Evolutionary conservation across 2,888 invertebrate genomes (phyloP), one percentile per base, ranked within the genome.

Genomic region (Nemotelus nigrinus): DNA sequence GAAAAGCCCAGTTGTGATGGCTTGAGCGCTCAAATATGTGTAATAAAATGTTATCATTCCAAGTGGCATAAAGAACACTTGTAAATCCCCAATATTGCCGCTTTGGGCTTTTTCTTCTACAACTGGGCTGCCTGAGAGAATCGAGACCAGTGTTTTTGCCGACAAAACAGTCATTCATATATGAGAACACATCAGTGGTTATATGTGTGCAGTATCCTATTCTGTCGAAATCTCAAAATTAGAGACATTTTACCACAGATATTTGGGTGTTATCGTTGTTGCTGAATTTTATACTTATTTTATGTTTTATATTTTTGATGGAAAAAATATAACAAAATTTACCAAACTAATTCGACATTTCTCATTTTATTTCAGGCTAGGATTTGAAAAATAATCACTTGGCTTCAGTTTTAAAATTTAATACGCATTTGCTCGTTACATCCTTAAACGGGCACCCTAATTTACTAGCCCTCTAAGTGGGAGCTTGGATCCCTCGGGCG

Each of bases 1-100:
- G 25, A 25, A 25, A 25, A 25, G 25, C 25, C 25, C 25, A 25
- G 25, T 25, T 25, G 25, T 25, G 25, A 25, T 25, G 25, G 25
- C 25, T 25, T 25, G 25, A 25, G 1, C 25, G 25, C 25, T 25
- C 25, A 25, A 25, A 25, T 25, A 25, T 25, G 25, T 25, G 72
- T 60, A 58, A 72, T 72, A 72, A 72, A 72, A 72, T 41, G 57
- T 58, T 47, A 72, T 72, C 72, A 58, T 72, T 7, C 25, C 45
- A 47, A 60, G 60, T 45, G 60, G 60, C 50, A 72, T 47, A 58
- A 58, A 72, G 8, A 58, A 58, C 60, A 45, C 44, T 72, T 72
- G 72, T 72, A 72, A 72, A 72, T 72, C 72, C 58, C 60, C 60
- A 45, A 72, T 58, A 72, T 72, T 72, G 72, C 60, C 72, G 72